Evolutionary conservation across 2,797 vertebrate species (phyloP).

Genomic region (Mus caroli): DNA sequence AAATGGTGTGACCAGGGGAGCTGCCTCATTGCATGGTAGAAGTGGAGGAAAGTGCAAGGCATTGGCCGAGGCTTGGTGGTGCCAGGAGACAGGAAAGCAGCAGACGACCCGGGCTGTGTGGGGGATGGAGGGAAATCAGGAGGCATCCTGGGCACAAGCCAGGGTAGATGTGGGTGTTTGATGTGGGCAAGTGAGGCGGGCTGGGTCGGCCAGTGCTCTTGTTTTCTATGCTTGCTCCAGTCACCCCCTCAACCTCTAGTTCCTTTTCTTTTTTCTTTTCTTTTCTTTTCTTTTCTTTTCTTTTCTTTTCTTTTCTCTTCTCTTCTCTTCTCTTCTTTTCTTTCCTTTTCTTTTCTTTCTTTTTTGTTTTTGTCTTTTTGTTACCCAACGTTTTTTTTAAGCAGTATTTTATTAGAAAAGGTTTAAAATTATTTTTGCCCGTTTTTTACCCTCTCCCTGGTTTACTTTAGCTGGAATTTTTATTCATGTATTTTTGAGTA

Average conservation of each 20-base stretch:
- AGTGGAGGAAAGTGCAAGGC: not conserved
- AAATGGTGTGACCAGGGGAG: accelerated
- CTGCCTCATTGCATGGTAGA: accelerated
- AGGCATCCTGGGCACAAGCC: not conserved
- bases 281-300: too few species aligned
- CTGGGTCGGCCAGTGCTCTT: not conserved
- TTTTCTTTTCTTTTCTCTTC: too few species aligned
- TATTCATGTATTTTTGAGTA: conserved; percentile 10
- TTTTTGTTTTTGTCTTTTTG: too few species aligned
- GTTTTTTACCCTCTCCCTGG: not conserved
- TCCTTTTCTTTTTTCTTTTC: too few species aligned
- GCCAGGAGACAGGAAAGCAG: not conserved
- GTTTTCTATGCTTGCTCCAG: not conserved
- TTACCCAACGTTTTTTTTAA: not conserved
- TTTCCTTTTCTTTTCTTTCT: too few species aligned
- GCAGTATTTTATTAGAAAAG: conserved; percentile 22
- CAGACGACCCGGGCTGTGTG: not conserved
- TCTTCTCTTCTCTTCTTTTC: too few species aligned
- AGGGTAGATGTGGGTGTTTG: not conserved
- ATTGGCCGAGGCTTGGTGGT: not conserved
- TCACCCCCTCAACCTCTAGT: not conserved
- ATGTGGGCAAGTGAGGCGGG: not conserved
- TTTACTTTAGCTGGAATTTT: conserved; percentile 26
- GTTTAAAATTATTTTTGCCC: not conserved
- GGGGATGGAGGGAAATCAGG: not conserved